A percentile compares a stretch with the other conserved stretches of the same genome.
These are phyloP conservation scores for Scalopus aquaticus DNA, from an alignment of 2,113 vertebrate genomes.

Conservation along the genomic window DNA sequence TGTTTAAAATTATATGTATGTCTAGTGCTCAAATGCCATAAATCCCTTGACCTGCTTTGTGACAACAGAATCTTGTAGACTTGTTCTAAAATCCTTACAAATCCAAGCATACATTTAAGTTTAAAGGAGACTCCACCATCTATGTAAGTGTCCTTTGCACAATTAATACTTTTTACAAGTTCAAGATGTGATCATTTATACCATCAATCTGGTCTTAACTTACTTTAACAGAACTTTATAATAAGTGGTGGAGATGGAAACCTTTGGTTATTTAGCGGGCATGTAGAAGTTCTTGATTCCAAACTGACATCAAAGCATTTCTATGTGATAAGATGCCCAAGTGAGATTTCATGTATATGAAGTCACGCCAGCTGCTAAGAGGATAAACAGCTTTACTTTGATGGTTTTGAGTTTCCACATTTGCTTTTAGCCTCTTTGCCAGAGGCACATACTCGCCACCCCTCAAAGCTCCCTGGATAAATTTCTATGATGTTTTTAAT, in stretches of 20 bases:
- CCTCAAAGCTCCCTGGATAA: background rate
- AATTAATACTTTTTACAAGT: constrained; percentile 30
- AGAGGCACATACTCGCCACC: background rate
- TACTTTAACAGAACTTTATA: constrained; percentile 34
- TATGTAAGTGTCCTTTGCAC: background rate
- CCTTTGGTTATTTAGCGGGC: constrained; percentile 1
- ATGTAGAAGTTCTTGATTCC: background rate
- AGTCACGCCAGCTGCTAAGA: constrained; percentile 52
- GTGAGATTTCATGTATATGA: constrained; percentile 46
- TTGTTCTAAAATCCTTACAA: constrained; percentile 50
- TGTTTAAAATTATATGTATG: background rate
- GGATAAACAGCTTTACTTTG: constrained; percentile 42
- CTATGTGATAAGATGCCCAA: background rate
- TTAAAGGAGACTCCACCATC: background rate
- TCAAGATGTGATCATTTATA: background rate
- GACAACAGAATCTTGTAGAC: constrained; percentile 9
- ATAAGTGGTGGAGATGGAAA: background rate
- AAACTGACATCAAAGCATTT: constrained; percentile 57
- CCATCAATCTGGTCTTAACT: background rate
- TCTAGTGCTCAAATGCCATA: constrained; percentile 10
- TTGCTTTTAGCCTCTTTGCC: constrained; percentile 46
- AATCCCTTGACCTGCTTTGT: constrained; percentile 29
- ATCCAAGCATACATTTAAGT: constrained; percentile 8
- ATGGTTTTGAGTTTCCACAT: constrained; percentile 55
- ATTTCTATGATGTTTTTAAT: constrained; percentile 52